Evolutionary conservation across 2,797 vertebrate genomes (phyloP), one percentile per base, ranked within the genome.

Genomic region (Cheirogaleus major): DNA sequence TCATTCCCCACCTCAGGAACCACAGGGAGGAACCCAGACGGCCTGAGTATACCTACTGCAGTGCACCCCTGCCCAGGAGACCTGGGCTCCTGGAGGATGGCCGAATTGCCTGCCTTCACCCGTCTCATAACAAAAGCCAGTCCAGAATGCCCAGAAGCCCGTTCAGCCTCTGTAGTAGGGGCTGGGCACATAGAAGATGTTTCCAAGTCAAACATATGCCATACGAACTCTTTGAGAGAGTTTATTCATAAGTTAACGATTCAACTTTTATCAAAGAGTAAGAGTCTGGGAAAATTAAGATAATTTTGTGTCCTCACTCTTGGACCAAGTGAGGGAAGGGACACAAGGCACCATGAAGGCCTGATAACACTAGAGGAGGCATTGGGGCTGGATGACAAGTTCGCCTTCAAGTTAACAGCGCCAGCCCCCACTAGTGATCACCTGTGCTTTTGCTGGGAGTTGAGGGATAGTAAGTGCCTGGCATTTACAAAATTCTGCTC

Each of bases 191-290:
- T 7, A 23, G 6, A 38, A 27, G 63, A 9, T 32, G 35, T 81
- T 67, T 75, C 79, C 57, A 5, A 48, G 79, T 50, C 67, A 35
- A 57, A 35, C 15, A 32, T 41, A 23, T 20, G 18, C 57, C 43
- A 5, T 55, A 22, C 43, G 38, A 70, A 45, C 32, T 38, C 17
- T 81, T 27, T 32, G 67, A 87, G 32, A 82, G 80, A 81, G 83
- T 50, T 50, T 70, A 73, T n/a, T 52, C 67, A 27, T 61, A 78
- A 82, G 27, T 38, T 88, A 80, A 2, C 41, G 89, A 0, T 41
- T 92, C 55, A 52, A 30, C 70, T 89, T 78, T 45, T 35, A 55
- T 52, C 43, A n/a, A 45, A 78, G 89, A 88, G 14, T 43, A 27
- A 57, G 61, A 20, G 70, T 81, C 20, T 20, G 70, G 45, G 35